Conservation (phyloP, 2,113 vertebrate species). For the Tauraco erythrolophus region DNA sequence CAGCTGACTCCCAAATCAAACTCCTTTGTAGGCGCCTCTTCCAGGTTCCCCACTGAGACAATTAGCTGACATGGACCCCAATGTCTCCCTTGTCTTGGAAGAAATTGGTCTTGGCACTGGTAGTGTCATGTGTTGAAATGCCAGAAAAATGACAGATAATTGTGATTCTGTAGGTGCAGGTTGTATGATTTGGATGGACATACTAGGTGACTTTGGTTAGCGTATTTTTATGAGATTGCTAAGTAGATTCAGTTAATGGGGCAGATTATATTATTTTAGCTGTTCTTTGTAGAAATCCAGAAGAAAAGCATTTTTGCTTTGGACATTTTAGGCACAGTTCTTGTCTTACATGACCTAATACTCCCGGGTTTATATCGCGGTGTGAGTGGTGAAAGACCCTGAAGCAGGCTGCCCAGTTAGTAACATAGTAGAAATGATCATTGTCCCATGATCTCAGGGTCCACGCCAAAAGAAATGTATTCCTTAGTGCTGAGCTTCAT, state of each 20-base stretch:
- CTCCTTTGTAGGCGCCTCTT: not conserved
- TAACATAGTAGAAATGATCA: not conserved
- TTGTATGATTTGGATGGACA: not conserved
- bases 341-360: not conserved
- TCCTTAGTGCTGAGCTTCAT: not conserved
- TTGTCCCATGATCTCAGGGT: not conserved
- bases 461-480: not conserved
- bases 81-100: not conserved
- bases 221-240: not conserved
- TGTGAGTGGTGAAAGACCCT: not conserved
- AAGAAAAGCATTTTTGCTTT: fast-evolving
- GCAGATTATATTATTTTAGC: not conserved
- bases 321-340: not conserved
- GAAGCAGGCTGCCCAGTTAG: not conserved
- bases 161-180: not conserved
- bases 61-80: not conserved
- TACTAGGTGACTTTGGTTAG: not conserved
- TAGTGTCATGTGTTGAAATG: not conserved
- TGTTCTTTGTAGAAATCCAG: not conserved
- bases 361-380: not conserved
- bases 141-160: not conserved
- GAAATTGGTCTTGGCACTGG: not conserved
- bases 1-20: not conserved
- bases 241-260: not conserved
- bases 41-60: not conserved